Conservation (phyloP, 2,888 invertebrate genomes). For the Caenorhabditis zanzibari region DNA sequence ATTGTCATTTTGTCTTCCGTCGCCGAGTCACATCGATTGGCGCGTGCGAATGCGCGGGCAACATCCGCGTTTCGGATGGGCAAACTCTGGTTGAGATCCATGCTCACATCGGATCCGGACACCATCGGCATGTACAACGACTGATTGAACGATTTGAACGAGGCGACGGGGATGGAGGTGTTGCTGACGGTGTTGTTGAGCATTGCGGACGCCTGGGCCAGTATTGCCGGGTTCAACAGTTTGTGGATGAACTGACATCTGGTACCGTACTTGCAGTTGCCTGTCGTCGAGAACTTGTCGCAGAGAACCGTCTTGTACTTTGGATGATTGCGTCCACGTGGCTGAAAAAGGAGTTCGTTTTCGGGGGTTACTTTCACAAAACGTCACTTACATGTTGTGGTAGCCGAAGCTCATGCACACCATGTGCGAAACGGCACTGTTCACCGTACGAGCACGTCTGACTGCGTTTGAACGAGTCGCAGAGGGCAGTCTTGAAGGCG, state of each 20-base stretch:
- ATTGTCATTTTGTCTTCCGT: constrained; percentile 23
- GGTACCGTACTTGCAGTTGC: constrained; percentile 69
- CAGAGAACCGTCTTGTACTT: constrained; percentile 78
- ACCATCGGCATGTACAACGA: constrained; percentile 41
- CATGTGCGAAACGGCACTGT: constrained; percentile 73
- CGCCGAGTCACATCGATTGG: background rate
- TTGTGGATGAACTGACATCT: constrained; percentile 73
- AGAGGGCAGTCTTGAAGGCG: constrained; percentile 76
- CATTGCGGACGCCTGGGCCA: constrained; percentile 40
- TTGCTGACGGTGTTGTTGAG: constrained; percentile 11
- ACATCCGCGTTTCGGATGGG: constrained; percentile 44
- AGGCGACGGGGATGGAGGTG: background rate
- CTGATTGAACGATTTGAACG: constrained; percentile 28
- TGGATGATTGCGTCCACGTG: constrained; percentile 74
- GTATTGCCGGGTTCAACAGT: constrained; percentile 39
- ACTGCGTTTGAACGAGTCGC: constrained; percentile 70
- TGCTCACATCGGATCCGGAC: constrained; percentile 28
- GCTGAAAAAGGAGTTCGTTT: constrained; percentile 49
- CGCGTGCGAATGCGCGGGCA: constrained; percentile 56
- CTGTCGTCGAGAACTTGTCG: constrained; percentile 73
- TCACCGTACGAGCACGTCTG: constrained; percentile 71
- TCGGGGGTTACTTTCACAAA: background rate
- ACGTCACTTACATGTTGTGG: constrained; percentile 64
- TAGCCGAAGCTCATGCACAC: constrained; percentile 69
- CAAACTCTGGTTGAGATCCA: constrained; percentile 55